Conservation (phyloP, 2,113 vertebrate genomes). For the Steatornis caripensis region DNA sequence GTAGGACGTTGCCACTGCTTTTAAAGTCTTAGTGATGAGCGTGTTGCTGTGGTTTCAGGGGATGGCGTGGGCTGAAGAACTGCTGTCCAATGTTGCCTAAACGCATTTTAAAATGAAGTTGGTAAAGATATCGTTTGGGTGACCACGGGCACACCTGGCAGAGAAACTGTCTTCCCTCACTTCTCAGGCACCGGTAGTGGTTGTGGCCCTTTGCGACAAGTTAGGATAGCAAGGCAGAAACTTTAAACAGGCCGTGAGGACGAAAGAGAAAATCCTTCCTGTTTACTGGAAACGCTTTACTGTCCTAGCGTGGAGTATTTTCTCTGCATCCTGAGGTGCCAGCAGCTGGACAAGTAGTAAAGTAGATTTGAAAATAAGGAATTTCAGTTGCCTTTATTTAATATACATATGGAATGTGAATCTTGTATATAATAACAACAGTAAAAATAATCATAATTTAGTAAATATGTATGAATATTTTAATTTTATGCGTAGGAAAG, state of each 20-base stretch:
- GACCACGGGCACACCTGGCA: background rate
- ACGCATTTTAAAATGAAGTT: background rate
- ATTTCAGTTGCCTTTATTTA: background rate
- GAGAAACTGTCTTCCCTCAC: background rate
- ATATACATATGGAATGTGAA: background rate
- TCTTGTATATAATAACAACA: background rate
- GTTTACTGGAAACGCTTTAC: background rate
- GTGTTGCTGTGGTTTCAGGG: background rate
- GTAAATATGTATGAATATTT: background rate
- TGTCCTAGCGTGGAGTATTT: background rate
- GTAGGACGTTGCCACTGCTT: background rate
- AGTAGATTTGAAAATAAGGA: background rate
- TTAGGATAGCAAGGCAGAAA: background rate
- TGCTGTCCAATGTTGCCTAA: background rate
- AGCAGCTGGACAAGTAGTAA: background rate
- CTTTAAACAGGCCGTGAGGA: background rate
- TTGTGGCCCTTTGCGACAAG: background rate
- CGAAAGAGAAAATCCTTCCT: background rate
- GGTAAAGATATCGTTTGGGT: background rate
- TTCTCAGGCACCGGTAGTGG: background rate
- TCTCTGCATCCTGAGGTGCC: background rate
- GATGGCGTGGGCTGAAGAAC: background rate
- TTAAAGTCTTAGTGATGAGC: fast-evolving
- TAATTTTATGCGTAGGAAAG: background rate
- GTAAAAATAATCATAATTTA: background rate